These are phyloP conservation scores for Aythya baeri DNA, from an alignment of 2,113 vertebrate genomes.

Conservation along the genomic window DNA sequence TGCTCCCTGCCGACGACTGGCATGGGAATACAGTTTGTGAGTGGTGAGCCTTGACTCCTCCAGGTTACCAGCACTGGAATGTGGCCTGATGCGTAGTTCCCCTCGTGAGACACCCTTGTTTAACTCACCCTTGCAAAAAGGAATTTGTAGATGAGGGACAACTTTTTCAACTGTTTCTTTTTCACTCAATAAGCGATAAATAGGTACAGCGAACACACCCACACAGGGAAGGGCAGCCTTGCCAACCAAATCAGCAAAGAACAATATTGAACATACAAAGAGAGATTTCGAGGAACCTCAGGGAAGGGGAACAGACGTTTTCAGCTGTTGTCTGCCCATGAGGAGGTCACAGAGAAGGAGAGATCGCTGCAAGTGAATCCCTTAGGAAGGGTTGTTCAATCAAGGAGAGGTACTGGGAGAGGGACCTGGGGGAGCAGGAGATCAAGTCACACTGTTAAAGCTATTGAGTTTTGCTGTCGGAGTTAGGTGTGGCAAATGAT, in stretches of 20 bases:
- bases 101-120: neutral
- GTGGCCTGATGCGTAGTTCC: neutral
- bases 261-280: neutral
- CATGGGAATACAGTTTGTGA: neutral
- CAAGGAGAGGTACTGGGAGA: neutral
- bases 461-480: neutral
- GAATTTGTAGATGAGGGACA: neutral
- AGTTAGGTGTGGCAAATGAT: neutral
- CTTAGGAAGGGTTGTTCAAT: neutral
- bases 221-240: neutral
- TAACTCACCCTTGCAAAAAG: neutral
- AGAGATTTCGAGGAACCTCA: neutral
- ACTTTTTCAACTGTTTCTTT: conserved; percentile 4
- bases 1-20: neutral
- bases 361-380: neutral
- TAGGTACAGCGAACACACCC: neutral
- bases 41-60: neutral
- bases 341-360: neutral
- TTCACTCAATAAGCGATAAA: neutral
- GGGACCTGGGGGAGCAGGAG: neutral
- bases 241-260: neutral
- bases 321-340: accelerated
- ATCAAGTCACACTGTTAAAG: neutral
- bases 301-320: neutral
- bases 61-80: neutral